Base-by-base conservation (phyloP, 2,888 invertebrate genomes). In the Zygogramma bicolorata region DNA sequence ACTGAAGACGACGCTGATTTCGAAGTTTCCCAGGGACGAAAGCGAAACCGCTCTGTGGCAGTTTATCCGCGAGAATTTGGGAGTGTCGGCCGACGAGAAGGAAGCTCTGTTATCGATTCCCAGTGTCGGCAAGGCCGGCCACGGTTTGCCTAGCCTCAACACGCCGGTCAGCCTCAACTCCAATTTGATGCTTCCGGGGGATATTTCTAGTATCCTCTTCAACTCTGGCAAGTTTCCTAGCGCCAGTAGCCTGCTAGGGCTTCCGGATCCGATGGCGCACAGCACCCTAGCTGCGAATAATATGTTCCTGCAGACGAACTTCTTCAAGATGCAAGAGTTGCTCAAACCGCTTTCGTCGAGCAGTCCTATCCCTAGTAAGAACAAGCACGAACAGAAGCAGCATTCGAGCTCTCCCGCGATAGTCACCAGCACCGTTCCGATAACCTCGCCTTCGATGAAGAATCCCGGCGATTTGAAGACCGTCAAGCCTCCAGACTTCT, bases 21-120 rank as follows among this genome's bases (percentile, higher is more conserved):
- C 94, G 0, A 96, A 96, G 86, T 93, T 96, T 83, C 96, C 96
- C 0, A 89, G 93, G 34, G 95, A 95, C 81, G 84, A 85, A 73
- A 92, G 92, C 77, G 94, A 94, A 82, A 92, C 92, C 3, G 89
- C 92, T 3, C 87, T 95, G 42, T 95, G 95, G 95, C 92, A 93
- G 81, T 93, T 92, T 82, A 92, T 95, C 69, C 90, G 93, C 65
- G 93, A 94, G 75, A 91, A 93, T 82, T 87, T 95, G 63, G 93
- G 93, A 42, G 93, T 93, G 79, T 89, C 92, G n/a, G 92, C 92
- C 62, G 93, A 93, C 75, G 92, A 92, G 84, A 91, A 92, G 85
- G 91, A 92, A 81, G 86, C 89, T 31, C 84, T 91, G 70, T 85
- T 91, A 65, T 90, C 91, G 3, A 91, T 91, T 49, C 91, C 91